phyloP scores from a whole-genome alignment of 2,888 invertebrate genomes.

The Epirrhoe alternata region DNA sequence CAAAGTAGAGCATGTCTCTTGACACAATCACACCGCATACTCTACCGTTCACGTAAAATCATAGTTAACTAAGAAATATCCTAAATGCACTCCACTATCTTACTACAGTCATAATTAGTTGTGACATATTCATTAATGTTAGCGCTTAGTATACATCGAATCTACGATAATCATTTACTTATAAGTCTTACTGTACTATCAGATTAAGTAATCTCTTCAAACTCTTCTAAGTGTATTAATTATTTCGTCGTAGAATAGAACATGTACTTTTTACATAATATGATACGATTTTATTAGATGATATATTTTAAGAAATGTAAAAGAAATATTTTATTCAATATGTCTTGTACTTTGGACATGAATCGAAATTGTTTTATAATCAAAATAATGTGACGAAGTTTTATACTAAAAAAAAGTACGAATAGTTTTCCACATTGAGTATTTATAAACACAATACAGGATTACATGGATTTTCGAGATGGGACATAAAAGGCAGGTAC shows the following conservation, averaged over 20 bases:
- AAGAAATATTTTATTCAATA: slow-evolving; percentile 44
- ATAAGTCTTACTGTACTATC: slow-evolving; percentile 54
- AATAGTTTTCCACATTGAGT: slow-evolving; percentile 33
- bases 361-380: slow-evolving; percentile 23
- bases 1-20: slow-evolving; percentile 43
- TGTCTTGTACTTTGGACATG: slow-evolving; percentile 45
- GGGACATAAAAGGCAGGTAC: no score
- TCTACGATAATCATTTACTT: slow-evolving; percentile 36
- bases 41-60: slow-evolving; percentile 1
- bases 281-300: slow-evolving; percentile 76
- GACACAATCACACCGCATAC: slow-evolving; percentile 33
- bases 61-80: slow-evolving; percentile 45
- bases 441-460: slow-evolving; percentile 30
- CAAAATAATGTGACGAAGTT: slow-evolving; percentile 9
- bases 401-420: slow-evolving; percentile 23
- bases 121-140: slow-evolving; percentile 52
- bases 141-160: slow-evolving; percentile 67
- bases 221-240: slow-evolving; percentile 57
- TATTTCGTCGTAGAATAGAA: slow-evolving; percentile 83
- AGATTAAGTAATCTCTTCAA: slow-evolving; percentile 53
- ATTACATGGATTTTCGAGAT: no score
- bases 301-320: slow-evolving; percentile 63
- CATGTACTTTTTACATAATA: slow-evolving; percentile 71
- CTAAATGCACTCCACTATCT: slow-evolving; percentile 58
- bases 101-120: slow-evolving; percentile 43